Conservation (phyloP, 2,113 vertebrate genomes). For the Rhabdornis inornatus region DNA sequence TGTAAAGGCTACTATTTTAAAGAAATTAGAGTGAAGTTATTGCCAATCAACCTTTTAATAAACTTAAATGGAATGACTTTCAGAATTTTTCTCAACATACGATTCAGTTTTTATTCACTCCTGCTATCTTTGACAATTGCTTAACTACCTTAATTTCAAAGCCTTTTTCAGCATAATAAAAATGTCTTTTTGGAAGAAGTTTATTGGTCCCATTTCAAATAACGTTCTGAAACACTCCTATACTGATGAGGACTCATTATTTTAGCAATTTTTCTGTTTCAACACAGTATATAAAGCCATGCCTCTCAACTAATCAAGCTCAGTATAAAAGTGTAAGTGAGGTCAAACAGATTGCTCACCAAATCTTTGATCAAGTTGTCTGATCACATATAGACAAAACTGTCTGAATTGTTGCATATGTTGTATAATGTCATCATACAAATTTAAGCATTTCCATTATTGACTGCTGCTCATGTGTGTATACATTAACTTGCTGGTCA, state of each 20-base stretch:
- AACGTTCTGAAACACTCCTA: slow-evolving; percentile 51
- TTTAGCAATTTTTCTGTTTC: slow-evolving; percentile 57
- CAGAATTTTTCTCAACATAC: slow-evolving; percentile 37
- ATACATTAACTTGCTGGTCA: slow-evolving; percentile 51
- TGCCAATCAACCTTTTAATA: slow-evolving; percentile 62
- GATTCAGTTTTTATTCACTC: slow-evolving; percentile 15
- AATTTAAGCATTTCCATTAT: slow-evolving; percentile 52
- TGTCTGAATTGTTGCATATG: slow-evolving; percentile 57
- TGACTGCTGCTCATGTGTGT: slow-evolving; percentile 45
- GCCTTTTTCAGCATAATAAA: slow-evolving; percentile 47
- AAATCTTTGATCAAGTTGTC: slow-evolving; percentile 60
- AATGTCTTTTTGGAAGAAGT: slow-evolving; percentile 59
- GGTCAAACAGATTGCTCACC: slow-evolving; percentile 60
- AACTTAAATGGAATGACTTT: slow-evolving; percentile 49
- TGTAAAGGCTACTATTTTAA: slow-evolving; percentile 63
- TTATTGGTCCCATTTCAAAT: slow-evolving; percentile 59
- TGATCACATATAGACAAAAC: slow-evolving; percentile 45
- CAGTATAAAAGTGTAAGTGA: slow-evolving; percentile 66
- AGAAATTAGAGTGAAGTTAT: slow-evolving; percentile 66
- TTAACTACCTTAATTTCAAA: slow-evolving; percentile 53
- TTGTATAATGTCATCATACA: slow-evolving; percentile 20
- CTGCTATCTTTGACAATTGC: not conserved
- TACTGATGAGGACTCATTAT: slow-evolving; percentile 47
- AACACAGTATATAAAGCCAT: slow-evolving; percentile 67
- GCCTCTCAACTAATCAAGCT: slow-evolving; percentile 67